Evolutionary conservation across 2,113 vertebrate genomes (phyloP).

Genomic region (Trinectes maculatus): DNA sequence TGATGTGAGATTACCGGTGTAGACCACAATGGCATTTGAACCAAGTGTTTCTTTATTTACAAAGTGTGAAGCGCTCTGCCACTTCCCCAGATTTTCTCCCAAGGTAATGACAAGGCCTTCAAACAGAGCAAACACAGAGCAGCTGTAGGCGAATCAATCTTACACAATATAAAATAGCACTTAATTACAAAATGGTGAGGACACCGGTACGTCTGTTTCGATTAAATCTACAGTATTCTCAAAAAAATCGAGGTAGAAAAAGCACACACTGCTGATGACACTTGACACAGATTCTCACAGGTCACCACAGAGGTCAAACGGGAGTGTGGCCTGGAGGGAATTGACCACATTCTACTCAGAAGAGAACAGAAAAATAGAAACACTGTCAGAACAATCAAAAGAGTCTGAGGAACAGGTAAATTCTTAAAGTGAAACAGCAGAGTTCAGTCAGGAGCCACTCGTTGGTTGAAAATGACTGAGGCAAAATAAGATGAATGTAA

Average conservation of each 20-base stretch:
- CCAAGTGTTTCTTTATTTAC: slow-evolving; percentile 75
- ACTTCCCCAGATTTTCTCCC: slow-evolving; percentile 26
- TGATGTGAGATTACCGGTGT: neutral
- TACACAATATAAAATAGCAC: slow-evolving; percentile 60
- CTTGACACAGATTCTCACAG: slow-evolving; percentile 39
- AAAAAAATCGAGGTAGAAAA: slow-evolving; percentile 80
- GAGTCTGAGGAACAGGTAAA: slow-evolving; percentile 11
- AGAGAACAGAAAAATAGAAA: neutral
- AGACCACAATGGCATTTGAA: slow-evolving; percentile 40
- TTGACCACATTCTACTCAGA: slow-evolving; percentile 34
- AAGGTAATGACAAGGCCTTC: slow-evolving; percentile 46
- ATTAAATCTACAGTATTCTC: slow-evolving; percentile 56
- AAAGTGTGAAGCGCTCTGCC: slow-evolving; percentile 60
- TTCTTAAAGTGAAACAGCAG: slow-evolving; percentile 24
- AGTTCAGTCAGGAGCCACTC: slow-evolving; percentile 25
- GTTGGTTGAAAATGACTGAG: slow-evolving; percentile 11
- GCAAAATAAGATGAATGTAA: slow-evolving; percentile 21
- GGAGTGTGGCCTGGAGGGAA: neutral
- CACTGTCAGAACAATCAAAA: slow-evolving; percentile 12
- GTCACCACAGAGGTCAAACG: slow-evolving; percentile 36
- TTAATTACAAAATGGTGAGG: slow-evolving; percentile 63
- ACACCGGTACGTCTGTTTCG: slow-evolving; percentile 44
- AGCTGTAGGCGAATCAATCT: slow-evolving; percentile 40
- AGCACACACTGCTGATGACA: slow-evolving; percentile 59
- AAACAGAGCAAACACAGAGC: slow-evolving; percentile 43